phyloP scores from a whole-genome alignment of 2,113 vertebrate genomes.

The Hyaena hyaena region DNA sequence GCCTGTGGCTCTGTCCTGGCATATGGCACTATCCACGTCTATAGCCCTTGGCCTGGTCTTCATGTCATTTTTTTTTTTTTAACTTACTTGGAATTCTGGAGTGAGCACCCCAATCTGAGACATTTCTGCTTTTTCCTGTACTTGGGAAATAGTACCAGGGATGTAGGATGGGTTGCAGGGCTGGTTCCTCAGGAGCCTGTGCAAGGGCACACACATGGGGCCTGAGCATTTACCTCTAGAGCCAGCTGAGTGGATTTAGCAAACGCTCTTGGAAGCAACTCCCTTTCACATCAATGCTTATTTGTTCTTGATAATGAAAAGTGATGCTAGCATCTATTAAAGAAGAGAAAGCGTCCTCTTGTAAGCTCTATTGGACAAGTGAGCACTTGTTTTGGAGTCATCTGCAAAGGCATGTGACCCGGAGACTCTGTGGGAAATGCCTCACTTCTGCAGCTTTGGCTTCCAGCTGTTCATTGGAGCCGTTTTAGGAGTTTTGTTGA shows the following conservation, averaged over 20 bases:
- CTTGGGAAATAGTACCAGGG: background rate
- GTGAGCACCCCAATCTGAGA: background rate
- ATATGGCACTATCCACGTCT: background rate
- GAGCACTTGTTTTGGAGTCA: constrained; percentile 71
- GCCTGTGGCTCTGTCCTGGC: background rate
- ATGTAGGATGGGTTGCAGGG: background rate
- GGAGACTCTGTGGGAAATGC: constrained; percentile 50
- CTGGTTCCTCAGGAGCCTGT: background rate
- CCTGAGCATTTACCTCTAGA: background rate
- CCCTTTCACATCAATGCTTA: constrained; percentile 63
- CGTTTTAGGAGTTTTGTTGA: constrained; percentile 40
- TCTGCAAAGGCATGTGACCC: constrained; percentile 71
- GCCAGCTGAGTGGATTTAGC: constrained; percentile 31
- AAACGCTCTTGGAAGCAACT: constrained; percentile 3
- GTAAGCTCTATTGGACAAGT: constrained; percentile 58
- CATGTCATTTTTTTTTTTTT: background rate
- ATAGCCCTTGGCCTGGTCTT: background rate
- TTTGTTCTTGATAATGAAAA: constrained; percentile 72
- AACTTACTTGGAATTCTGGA: background rate
- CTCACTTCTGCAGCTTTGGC: constrained; percentile 2
- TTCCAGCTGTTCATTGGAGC: constrained; percentile 43
- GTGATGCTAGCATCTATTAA: constrained; percentile 52
- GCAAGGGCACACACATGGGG: background rate
- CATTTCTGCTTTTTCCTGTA: background rate
- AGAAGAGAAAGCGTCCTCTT: constrained; percentile 39